Base-by-base conservation (phyloP, 1,140 invertebrate genomes). In the Drosophila repleta region DNA sequence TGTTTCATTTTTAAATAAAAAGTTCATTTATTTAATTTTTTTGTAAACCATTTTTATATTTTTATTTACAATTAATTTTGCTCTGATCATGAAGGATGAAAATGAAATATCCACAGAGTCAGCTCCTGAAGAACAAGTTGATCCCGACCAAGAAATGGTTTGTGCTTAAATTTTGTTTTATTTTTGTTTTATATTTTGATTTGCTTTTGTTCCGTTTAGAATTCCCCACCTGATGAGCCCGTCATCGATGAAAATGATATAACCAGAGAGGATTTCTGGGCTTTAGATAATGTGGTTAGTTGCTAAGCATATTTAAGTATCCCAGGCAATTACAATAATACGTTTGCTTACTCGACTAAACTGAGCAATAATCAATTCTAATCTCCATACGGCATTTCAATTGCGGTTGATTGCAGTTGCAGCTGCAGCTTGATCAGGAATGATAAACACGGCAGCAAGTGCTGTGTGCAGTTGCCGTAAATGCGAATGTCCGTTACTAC, bases 381-480 rank as follows among this genome's bases (percentile, higher is more conserved):
- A 20, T 55, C 20, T 20, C 35, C 32, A n/a, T 26, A 29, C 29
- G n/a, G 21, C 11, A 49, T 15, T 32, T 51, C 17, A 6, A 32
- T 10, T 39, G 21, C n/a, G 70, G 55, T 71, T 66, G 41, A 79
- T 69, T 58, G 18, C 18, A 13, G 26, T 46, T 37, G 26, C 49
- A 66, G 24, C 29, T 24, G 20, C 48, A 32, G 13, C n/a, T 15
- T 26, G 17, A 39, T 3, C 39, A 51, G 57, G 46, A 58, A 49
- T 26, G 21, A 69, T 53, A 55, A 43, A 29, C 39, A n/a, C 29
- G 55, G 10, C 41, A 57, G 13, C 60, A 75, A 76, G 67, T 82
- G n/a, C 64, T 35, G 60, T 70, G 73, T 88, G 75, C 83, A 79
- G 67, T 85, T 72, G 24, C 15, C 17, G n/a, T 56, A 72, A 82